These are phyloP conservation scores for Odontamblyopus rebecca DNA, from an alignment of 2,797 vertebrate genomes.

Conservation along the genomic window DNA sequence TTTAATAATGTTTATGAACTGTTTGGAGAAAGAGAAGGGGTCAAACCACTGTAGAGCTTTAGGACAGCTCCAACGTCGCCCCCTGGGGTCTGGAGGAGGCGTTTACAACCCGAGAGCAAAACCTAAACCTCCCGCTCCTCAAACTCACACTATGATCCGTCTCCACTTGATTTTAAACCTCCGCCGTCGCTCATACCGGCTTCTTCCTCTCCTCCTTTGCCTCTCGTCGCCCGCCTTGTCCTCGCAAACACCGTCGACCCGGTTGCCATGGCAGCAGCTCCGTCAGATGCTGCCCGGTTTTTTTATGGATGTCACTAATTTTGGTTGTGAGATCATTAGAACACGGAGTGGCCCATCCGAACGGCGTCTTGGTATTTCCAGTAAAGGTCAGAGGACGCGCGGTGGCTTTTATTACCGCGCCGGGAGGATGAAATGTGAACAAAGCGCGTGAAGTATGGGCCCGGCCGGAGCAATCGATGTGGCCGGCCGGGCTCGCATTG, in stretches of 20 bases:
- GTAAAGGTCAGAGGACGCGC: constrained; percentile 59
- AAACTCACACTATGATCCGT: neutral
- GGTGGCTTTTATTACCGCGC: constrained; percentile 50
- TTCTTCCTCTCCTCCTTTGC: constrained; percentile 9
- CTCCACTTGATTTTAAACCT: constrained; percentile 1
- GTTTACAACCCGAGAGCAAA: neutral
- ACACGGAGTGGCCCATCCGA: constrained; percentile 42
- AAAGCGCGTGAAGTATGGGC: constrained; percentile 52
- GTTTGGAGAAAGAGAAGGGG: neutral
- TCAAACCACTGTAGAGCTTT: neutral
- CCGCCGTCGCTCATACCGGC: constrained; percentile 8
- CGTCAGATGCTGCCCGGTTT: constrained; percentile 28
- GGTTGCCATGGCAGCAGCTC: constrained; percentile 63
- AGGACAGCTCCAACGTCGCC: neutral
- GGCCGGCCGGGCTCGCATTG: constrained; percentile 30
- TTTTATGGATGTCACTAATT: constrained; percentile 51
- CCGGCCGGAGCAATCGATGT: constrained; percentile 41
- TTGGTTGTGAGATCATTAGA: constrained; percentile 56
- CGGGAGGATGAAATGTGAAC: constrained; percentile 40
- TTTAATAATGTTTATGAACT: neutral
- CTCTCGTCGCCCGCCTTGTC: constrained; percentile 34
- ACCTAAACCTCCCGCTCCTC: neutral
- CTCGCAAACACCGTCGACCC: constrained; percentile 35
- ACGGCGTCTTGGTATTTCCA: constrained; percentile 58
- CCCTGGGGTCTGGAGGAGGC: neutral